Base-by-base conservation (phyloP, 2,797 vertebrate species). In the Pangasius djambal region DNA sequence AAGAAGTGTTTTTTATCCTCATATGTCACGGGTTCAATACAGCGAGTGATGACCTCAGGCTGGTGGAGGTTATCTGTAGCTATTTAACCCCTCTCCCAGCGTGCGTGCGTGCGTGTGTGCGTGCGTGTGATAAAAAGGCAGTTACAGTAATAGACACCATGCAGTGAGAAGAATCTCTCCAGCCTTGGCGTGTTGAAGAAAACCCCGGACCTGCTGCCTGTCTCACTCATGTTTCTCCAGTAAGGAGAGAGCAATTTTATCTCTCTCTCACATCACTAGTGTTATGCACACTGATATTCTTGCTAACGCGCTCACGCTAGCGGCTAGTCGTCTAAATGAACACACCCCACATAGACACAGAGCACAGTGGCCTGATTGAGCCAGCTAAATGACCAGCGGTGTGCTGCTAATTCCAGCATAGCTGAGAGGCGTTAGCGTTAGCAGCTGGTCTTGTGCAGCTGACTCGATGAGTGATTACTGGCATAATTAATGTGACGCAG, bases 401-500 rank as follows among this genome's bases (percentile, higher is more conserved):
- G 50, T 16, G 48, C 55, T 82, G 63, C 20, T 65, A 77, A 87
- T 86, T 87, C 34, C 79, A 28, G 81, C 65, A 44, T 48, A 40
- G 77, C 61, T 78, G 78, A 48, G 34, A 78, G 83, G 86, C n/a
- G 59, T 83, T 74, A 84, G 74, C 15, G 75, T 82, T 59, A 75
- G 86, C 79, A 88, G 57, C 52, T 67, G 83, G 67, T 77, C 50
- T 69, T 77, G 75, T 87, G 72, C 86, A 81, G 87, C 78, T 88
- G 86, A 86, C 88, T 88, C 40, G 63, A 89, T 88, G 91, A 92
- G 90, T 91, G 89, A 92, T 91, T 90, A 91, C 86, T 87, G 89
- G 57, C 87, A 91, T 93, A 93, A 94, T 93, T 91, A 90, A 93
- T 93, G 85, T 90, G 92, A 91, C 91, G 91, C 59, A 61, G 86